phyloP scores from a whole-genome alignment of 2,113 vertebrate species.

The Lepisosteus oculatus region DNA sequence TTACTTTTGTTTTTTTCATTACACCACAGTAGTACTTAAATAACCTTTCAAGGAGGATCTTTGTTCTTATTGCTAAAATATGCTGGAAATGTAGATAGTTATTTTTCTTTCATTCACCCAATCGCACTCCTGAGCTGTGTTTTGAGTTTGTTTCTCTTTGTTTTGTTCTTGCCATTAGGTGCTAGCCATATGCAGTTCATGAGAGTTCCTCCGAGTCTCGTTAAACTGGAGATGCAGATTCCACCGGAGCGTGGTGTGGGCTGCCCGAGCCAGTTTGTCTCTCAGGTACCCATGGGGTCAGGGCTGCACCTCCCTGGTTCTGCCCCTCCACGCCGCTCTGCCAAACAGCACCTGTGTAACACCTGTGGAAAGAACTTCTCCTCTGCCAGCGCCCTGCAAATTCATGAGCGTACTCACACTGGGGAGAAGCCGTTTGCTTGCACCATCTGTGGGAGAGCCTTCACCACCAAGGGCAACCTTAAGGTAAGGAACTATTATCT shows the following conservation, averaged over 20 bases:
- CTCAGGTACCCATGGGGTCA: conserved; percentile 70
- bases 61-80: too few relatives aligned
- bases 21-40: too few relatives aligned
- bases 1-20: too few relatives aligned
- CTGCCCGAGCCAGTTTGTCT: conserved; percentile 65
- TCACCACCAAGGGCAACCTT: conserved; percentile 95
- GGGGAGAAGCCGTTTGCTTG: conserved; percentile 97
- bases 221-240: conserved; percentile 85
- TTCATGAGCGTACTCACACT: conserved; percentile 92
- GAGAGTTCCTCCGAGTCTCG: conserved; percentile 76
- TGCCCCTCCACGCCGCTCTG: conserved; percentile 72
- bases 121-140: too few relatives aligned
- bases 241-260: conserved; percentile 69
- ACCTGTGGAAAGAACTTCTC: conserved; percentile 93
- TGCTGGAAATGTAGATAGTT: too few relatives aligned
- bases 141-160: neutral
- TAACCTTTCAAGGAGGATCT: too few relatives aligned
- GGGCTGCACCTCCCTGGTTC: conserved; percentile 67
- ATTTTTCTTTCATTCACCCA: too few relatives aligned
- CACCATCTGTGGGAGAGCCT: conserved; percentile 89
- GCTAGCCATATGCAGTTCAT: conserved; percentile 69
- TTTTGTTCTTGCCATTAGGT: conserved; percentile 56
- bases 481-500: conserved; percentile 68
- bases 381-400: conserved; percentile 93
- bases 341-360: conserved; percentile 87